Evolutionary conservation across 2,797 vertebrate species (phyloP), one percentile per base, ranked within the genome.

Genomic region (Scyliorhinus canicula): DNA sequence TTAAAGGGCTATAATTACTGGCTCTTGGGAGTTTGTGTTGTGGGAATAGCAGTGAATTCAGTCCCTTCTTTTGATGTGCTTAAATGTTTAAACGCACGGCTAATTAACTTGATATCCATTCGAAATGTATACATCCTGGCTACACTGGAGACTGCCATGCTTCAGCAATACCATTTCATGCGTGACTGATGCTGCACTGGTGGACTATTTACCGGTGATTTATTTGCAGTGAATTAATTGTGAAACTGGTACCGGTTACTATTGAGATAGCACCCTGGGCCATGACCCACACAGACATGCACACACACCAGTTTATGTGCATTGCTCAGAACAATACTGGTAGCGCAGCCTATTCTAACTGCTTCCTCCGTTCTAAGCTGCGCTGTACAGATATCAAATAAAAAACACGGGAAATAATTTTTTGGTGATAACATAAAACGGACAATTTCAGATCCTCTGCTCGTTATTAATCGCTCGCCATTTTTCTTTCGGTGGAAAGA

Each of bases 101-200:
- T 91, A 65, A 91, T 91, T 91, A 65, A 91, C 86, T 60, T 65
- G 88, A 91, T 91, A 91, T 91, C 88, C 47, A 44, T 40, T 91
- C n/a, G 24, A 90, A 91, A 91, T 91, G 88, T 91, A 91, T 57
- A 91, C 60, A 44, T 91, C 88, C 88, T 91, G 19, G 60, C 31
- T 65, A 65, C 88, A 65, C 60, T 40, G 88, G 88, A 91, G 88
- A 91, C 60, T 44, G 26, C 19, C n/a, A 65, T 63, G 88, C 60
- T 91, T 65, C 57, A 65, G n/a, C 40, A 91, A 65, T 65, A 44
- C 19, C n/a, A 65, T 65, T 65, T 91, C 60, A 65, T 65, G 57
- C 57, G 44, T 91, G 88, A 65, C 57, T 65, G 40, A 63, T 65
- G 44, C 35, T n/a, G 26, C 88, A 63, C 57, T 44, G 60, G 57